Conservation (phyloP, 2,888 invertebrate species). For the Penaeus monodon region DNA sequence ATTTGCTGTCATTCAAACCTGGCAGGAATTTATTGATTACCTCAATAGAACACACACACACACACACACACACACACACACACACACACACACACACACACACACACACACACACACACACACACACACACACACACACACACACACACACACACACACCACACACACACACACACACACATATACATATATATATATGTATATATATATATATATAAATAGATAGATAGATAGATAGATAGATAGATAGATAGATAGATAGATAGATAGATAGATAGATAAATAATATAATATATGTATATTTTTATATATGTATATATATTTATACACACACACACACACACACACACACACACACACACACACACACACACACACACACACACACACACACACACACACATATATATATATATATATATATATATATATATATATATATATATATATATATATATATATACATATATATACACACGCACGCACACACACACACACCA, state of each 20-base stretch:
- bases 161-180: background rate
- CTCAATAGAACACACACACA: background rate
- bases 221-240: no score
- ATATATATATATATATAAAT: background rate
- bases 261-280: background rate
- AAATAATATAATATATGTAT: background rate
- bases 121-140: background rate
- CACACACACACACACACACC: background rate
- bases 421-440: no score
- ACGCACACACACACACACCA: no score
- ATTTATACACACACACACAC: background rate
- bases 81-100: background rate
- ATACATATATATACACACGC: no score
- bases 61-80: no score
- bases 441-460: no score
- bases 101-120: background rate
- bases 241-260: background rate
- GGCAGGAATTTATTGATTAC: no score
- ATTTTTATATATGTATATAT: background rate
- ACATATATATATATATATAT: no score
- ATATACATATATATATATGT: background rate
- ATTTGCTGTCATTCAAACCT: no score
- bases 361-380: slow-evolving; percentile 8
- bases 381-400: slow-evolving; percentile 2
- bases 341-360: background rate